Evolutionary conservation across 2,888 invertebrate genomes (phyloP), one percentile per base, ranked within the genome.

Genomic region (Orchesellides sinensis): DNA sequence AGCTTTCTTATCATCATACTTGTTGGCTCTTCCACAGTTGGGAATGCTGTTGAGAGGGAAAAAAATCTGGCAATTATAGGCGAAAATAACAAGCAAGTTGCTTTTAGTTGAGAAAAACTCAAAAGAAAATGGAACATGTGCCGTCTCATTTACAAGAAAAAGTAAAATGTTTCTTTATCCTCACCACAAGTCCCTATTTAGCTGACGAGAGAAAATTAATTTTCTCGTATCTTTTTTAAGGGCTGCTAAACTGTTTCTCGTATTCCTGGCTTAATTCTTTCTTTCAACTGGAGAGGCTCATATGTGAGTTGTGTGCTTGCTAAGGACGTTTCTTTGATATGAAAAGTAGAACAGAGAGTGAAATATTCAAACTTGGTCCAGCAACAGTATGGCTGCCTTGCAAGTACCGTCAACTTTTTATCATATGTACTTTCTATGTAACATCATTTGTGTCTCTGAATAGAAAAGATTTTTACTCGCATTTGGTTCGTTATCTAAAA

Each of bases 121-220:
- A 65, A 65, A 75, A 65, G 49, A 75, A 59, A 75, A 66, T 66
- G 75, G 59, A 75, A 75, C 75, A 75, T 75, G 75, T 75, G 75
- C 66, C 66, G 66, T 66, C 75, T 75, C 75, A 75, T 75, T 75
- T 75, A 66, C 75, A 75, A 35, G 56, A 56, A 66, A 74, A 75
- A 45, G 27, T 27, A 27, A 47, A 47, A 32, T 61, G 61, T 27
- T 75, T 21, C 66, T 75, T 66, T 56, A 75, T 66, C 35, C 66
- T 75, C 17, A 21, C 47, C 54, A 17, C 25, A n/a, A n/a, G n/a
- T 54, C 54, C 12, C 23, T 54, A 70, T 54, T 70, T 56, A 54
- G 21, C 45, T 47, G 45, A 27, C 23, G 17, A 54, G 56, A 70
- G 45, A 59, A 52, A 23, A 29, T 59, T 59, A 59, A 59, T 59